Evolutionary conservation across 2,888 invertebrate species (phyloP).

Genomic region (Hanleya hanleyi): DNA sequence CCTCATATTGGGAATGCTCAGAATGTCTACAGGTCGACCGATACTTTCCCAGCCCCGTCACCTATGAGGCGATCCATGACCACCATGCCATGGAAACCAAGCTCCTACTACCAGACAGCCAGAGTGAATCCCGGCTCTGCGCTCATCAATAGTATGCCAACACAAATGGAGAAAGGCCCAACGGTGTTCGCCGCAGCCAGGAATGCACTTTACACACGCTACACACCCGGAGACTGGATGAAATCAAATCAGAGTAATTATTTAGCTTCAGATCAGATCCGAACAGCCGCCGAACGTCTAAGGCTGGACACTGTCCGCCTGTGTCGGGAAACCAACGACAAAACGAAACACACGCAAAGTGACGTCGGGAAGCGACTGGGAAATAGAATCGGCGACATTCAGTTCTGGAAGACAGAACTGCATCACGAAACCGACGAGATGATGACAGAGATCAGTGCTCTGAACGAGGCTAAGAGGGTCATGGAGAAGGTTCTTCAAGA

Average conservation of each 20-base stretch:
- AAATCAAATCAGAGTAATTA: slow-evolving; percentile 85
- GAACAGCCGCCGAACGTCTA: slow-evolving; percentile 77
- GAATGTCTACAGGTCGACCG: slow-evolving; percentile 65
- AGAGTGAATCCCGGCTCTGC: slow-evolving; percentile 67
- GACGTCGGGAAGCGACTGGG: slow-evolving; percentile 90
- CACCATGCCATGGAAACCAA: slow-evolving; percentile 72
- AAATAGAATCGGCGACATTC: slow-evolving; percentile 92
- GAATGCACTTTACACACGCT: slow-evolving; percentile 82
- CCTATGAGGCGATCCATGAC: slow-evolving; percentile 72
- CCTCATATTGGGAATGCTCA: slow-evolving; percentile 83
- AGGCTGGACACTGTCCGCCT: slow-evolving; percentile 71
- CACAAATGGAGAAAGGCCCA: slow-evolving; percentile 71
- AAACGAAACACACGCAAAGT: slow-evolving; percentile 75
- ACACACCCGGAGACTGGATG: slow-evolving; percentile 94
- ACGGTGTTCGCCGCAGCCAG: slow-evolving; percentile 73
- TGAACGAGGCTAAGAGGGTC: slow-evolving; percentile 82
- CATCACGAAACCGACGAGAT: slow-evolving; percentile 88
- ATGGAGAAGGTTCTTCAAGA: slow-evolving; percentile 83
- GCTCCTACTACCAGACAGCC: slow-evolving; percentile 71
- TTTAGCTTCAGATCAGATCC: slow-evolving; percentile 90
- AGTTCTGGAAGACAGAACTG: slow-evolving; percentile 91
- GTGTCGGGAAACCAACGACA: slow-evolving; percentile 75
- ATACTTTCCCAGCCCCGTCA: slow-evolving; percentile 71
- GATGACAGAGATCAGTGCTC: slow-evolving; percentile 85
- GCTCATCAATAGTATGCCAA: slow-evolving; percentile 64